Evolutionary conservation across 2,797 vertebrate genomes (phyloP), one percentile per base, ranked within the genome.

Genomic region (Eurystomus glaucurus): DNA sequence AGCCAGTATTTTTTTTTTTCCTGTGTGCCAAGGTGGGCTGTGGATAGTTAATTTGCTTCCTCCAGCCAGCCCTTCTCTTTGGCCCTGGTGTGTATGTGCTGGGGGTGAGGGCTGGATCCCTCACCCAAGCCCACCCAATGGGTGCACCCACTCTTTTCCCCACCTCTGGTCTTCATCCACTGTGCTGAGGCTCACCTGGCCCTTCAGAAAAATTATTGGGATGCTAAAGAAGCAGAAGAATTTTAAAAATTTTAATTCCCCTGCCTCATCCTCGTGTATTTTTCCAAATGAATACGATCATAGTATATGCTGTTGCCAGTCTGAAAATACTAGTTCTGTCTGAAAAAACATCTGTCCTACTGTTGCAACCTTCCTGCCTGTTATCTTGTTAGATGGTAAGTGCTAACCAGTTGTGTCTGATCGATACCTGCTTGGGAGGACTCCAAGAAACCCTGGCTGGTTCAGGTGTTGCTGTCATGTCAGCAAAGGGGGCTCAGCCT

Each of bases 401-500:
- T 35, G 52, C 18, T 57, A 4, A 66, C 41, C 25, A 33, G 57
- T 55, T 77, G 61, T 71, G 33, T 61, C 60, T 41, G 45, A 71
- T 20, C 15, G 1, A 10, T 52, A 16, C 35, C 23, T 69, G 18
- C 37, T 33, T 70, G 75, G 29, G 45, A 91, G 46, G 22, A 33
- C 58, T 62, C 46, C 54, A 45, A 13, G 66, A 55, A 82, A 19
- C 10, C 28, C 46, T 0, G 2, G 19, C 33, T 72, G 33, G 8
- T 57, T 65, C 85, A 72, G 85, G 41, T 0, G 0, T 7, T 50
- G 26, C 35, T 2, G 2, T 54, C 4, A 2, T 3, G 1, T 64
- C 61, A 68, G 51, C 6, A 58, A 70, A 60, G 45, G 23, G 41
- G 2, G 12, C 11, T 64, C 39, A 74, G n/a, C 35, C 48, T 55